These are phyloP conservation scores for Podarcis lilfordi DNA, from an alignment of 2,797 vertebrate species.

Conservation along the genomic window DNA sequence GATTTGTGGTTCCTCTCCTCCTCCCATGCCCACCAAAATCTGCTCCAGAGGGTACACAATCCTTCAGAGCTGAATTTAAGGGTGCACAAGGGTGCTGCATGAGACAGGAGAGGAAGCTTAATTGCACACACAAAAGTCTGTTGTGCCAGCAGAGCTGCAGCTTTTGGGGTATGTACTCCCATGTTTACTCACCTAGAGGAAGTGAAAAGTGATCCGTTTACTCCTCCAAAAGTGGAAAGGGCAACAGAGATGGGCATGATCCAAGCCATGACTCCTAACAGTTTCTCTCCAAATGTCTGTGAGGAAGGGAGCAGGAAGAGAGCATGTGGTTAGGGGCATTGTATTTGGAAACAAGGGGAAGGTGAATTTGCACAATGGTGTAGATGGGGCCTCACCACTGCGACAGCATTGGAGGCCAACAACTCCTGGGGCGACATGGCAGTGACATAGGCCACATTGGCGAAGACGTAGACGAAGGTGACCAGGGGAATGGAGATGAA, in stretches of 20 bases:
- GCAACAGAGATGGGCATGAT: slow-evolving; percentile 97
- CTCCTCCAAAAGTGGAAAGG: slow-evolving; percentile 93
- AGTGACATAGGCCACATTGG: slow-evolving; percentile 94
- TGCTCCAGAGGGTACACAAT: no score
- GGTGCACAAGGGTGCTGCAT: no score
- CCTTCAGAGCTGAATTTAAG: no score
- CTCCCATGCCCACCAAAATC: no score
- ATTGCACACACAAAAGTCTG: no score
- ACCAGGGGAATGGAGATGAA: slow-evolving; percentile 95
- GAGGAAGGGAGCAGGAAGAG: slow-evolving; percentile 4
- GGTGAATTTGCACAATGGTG: background rate
- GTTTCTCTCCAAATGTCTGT: slow-evolving; percentile 94
- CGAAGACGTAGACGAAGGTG: slow-evolving; percentile 94
- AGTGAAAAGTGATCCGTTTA: slow-evolving; percentile 95
- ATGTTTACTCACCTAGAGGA: slow-evolving; percentile 86
- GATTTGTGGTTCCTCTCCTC: no score
- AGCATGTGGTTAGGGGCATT: background rate
- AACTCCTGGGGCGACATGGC: slow-evolving; percentile 95
- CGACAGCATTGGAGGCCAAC: slow-evolving; percentile 93
- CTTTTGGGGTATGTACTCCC: no score
- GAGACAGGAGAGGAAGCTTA: no score
- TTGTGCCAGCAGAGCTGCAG: no score
- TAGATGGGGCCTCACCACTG: slow-evolving; percentile 83
- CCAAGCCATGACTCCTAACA: slow-evolving; percentile 93
- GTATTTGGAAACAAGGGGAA: background rate